These are phyloP conservation scores for Pipistrellus nathusii DNA, from an alignment of 2,797 vertebrate species.

Conservation along the genomic window DNA sequence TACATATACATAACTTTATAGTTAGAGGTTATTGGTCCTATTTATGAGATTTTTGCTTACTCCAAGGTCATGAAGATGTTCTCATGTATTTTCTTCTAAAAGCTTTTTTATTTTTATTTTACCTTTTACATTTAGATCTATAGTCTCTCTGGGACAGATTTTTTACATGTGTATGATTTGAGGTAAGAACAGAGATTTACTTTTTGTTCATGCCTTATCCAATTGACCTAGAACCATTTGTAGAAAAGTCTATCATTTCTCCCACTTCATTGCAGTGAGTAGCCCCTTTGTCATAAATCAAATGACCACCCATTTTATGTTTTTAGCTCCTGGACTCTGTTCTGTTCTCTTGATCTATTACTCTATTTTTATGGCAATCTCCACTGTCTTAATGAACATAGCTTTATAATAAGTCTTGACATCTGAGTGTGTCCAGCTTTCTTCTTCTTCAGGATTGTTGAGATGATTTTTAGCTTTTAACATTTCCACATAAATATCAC, in stretches of 20 bases:
- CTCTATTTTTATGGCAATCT: background rate
- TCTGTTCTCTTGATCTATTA: background rate
- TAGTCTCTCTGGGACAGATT: background rate
- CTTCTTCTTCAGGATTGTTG: background rate
- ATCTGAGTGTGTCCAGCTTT: background rate
- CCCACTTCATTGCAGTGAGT: background rate
- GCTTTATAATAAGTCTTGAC: background rate
- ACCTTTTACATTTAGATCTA: background rate
- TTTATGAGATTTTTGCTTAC: background rate
- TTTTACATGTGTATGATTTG: conserved; percentile 3
- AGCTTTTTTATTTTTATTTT: background rate
- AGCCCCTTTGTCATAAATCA: background rate
- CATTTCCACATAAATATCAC: background rate
- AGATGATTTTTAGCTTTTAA: conserved; percentile 6
- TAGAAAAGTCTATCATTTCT: conserved; percentile 45
- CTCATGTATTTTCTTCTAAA: conserved; percentile 30
- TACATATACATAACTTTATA: background rate
- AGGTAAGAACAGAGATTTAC: background rate
- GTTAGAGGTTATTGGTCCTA: background rate
- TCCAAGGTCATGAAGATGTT: background rate
- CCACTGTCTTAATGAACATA: background rate
- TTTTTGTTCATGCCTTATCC: background rate
- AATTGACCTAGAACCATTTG: conserved; percentile 9
- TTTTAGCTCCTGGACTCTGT: background rate
- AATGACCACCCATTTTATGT: background rate